Conservation (phyloP, 2,888 invertebrate species). For the Podotricha telesiphe region DNA sequence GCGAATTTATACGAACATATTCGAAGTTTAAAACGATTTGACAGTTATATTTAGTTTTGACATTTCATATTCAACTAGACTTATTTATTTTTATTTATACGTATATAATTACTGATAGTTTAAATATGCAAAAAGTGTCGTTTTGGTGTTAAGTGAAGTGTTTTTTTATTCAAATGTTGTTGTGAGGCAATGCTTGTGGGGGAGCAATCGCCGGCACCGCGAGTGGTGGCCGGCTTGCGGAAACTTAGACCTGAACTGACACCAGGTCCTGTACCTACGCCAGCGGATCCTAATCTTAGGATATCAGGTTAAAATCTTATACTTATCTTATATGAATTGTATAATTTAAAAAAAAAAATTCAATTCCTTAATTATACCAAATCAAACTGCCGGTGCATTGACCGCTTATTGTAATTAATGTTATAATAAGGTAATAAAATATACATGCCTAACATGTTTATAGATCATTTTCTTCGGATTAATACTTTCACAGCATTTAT, state of each 20-base stretch:
- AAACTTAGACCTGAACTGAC: conserved; percentile 78
- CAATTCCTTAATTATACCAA: neutral
- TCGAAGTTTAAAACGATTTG: conserved; percentile 71
- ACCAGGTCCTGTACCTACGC: conserved; percentile 73
- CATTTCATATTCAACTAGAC: neutral
- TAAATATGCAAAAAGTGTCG: conserved; percentile 47
- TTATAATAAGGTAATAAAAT: neutral
- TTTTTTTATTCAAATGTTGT: conserved; percentile 67
- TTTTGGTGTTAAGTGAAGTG: conserved; percentile 60
- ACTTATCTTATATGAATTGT: neutral
- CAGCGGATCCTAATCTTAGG: conserved; percentile 73
- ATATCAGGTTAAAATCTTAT: conserved; percentile 68
- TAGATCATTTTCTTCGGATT: neutral
- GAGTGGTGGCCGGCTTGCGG: conserved; percentile 80
- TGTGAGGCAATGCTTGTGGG: conserved; percentile 77
- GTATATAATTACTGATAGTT: conserved; percentile 7
- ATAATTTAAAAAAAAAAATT: neutral
- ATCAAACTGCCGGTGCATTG: neutral
- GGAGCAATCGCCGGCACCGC: conserved; percentile 79
- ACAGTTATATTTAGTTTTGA: conserved; percentile 52
- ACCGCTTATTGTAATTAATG: neutral
- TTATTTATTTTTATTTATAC: conserved; percentile 4
- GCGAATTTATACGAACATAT: conserved; percentile 73
- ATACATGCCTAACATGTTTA: neutral
- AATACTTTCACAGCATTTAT: neutral